Base-by-base conservation (phyloP, 2,113 vertebrate genomes). In the Mus spicilegus region DNA sequence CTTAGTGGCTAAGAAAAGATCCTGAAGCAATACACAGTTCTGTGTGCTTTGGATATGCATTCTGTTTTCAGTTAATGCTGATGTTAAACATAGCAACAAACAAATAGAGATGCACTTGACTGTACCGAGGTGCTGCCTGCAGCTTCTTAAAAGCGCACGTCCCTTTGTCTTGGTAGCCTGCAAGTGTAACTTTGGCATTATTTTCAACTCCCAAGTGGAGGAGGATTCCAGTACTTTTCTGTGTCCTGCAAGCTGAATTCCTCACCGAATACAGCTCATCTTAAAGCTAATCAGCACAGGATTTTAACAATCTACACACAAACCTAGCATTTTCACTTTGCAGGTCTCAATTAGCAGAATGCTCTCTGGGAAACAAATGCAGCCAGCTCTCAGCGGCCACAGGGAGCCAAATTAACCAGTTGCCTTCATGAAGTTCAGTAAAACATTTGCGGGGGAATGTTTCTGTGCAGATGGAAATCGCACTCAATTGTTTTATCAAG, bases 271-370 rank as follows among this genome's bases (percentile, higher is more conserved):
- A 65, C 7, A 42, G 19, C 39, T 96, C 46, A 89, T 92, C 36
- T 88, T 86, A 78, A 11, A 39, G 20, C 42, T 54, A 80, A 61
- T 19, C 61, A 51, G 95, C 73, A 87, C 0, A 20, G 10, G 9
- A 84, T 81, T 73, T 61, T 85, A 67, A 67, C 20, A n/a, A 75
- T 92, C 51, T 70, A 73, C 7, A 12, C 9, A 88, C 51, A 94
- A 92, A 73, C 56, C 61, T n/a, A 58, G 73, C n/a, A 49, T 89
- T 97, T 90, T 95, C 90, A 78, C 56, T 91, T 63, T 65, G 10
- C 69, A 94, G 78, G 78, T 96, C 81, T 95, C 93, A 94, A 96
- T 95, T 91, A 97, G 65, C 77, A 97, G 90, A 96, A 95, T 56
- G 90, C 94, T 95, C 89, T 97, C 86, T 92, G 82, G 78, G 81